Conservation (phyloP, 2,888 invertebrate species). For the Pandemis corylana region DNA sequence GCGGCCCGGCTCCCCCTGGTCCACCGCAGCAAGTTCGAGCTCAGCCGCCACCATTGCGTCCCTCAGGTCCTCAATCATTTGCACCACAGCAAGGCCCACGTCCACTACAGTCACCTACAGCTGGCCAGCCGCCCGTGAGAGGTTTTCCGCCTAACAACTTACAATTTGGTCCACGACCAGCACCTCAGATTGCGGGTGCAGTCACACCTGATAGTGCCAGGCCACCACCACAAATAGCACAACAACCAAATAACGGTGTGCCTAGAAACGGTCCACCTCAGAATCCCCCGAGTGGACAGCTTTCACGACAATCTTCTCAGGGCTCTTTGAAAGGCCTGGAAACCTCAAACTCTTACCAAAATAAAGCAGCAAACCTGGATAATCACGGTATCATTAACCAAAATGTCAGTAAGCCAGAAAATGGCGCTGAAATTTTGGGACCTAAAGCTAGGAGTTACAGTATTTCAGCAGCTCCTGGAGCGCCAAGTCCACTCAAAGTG, state of each 20-base stretch:
- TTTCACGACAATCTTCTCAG: slow-evolving; percentile 77
- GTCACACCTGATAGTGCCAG: slow-evolving; percentile 71
- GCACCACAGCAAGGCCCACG: slow-evolving; percentile 68
- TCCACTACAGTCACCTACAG: slow-evolving; percentile 64
- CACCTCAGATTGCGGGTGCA: slow-evolving; percentile 61
- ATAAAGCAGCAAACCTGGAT: slow-evolving; percentile 79
- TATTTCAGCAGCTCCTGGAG: slow-evolving; percentile 79
- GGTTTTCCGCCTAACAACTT: slow-evolving; percentile 78
- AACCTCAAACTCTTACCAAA: slow-evolving; percentile 63
- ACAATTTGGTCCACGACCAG: slow-evolving; percentile 81
- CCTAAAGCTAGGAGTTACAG: slow-evolving; percentile 83
- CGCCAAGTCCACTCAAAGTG: slow-evolving; percentile 73
- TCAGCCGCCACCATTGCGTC: slow-evolving; percentile 64
- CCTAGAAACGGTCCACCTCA: slow-evolving; percentile 60
- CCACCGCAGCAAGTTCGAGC: slow-evolving; percentile 66
- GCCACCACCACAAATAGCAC: slow-evolving; percentile 56
- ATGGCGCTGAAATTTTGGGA: slow-evolving; percentile 71
- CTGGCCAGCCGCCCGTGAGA: slow-evolving; percentile 67
- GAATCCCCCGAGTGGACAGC: slow-evolving; percentile 53
- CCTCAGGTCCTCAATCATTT: slow-evolving; percentile 71
- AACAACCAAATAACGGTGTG: slow-evolving; percentile 63
- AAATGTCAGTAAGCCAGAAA: slow-evolving; percentile 69
- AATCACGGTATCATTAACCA: slow-evolving; percentile 68
- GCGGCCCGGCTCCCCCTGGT: slow-evolving; percentile 64
- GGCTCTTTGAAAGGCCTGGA: slow-evolving; percentile 71